Percentiles rank a stretch among this genome's conserved stretches.
Evolutionary conservation across 2,888 invertebrate species (phyloP).

Genomic region (Caenorhabditis japonica): DNA sequence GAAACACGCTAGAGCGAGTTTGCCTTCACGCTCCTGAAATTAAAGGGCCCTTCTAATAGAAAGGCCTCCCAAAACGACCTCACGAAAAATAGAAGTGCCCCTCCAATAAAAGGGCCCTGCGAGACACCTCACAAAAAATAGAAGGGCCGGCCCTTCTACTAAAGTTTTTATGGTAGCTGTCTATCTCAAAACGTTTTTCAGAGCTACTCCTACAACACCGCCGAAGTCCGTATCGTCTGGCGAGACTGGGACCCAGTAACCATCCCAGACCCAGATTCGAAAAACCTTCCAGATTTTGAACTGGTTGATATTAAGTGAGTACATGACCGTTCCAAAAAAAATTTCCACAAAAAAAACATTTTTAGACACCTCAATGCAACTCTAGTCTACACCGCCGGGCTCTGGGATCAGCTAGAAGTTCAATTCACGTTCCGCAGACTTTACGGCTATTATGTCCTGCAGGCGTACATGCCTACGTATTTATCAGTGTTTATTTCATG

Average conservation of each 20-base stretch:
- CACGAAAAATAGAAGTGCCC: too few species aligned
- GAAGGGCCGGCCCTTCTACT: too few species aligned
- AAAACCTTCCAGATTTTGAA: constrained; percentile 76
- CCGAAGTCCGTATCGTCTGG: constrained; percentile 77
- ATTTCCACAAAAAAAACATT: neutral
- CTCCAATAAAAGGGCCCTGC: too few species aligned
- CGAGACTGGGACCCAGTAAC: constrained; percentile 76
- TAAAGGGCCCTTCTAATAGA: too few species aligned
- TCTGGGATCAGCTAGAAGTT: constrained; percentile 77
- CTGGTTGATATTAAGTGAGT: constrained; percentile 65
- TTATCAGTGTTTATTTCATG: constrained; percentile 77
- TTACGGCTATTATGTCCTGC: constrained; percentile 77
- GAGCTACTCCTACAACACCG: constrained; percentile 77
- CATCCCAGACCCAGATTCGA: constrained; percentile 75
- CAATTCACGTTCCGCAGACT: constrained; percentile 74
- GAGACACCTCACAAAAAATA: too few species aligned
- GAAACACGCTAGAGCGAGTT: too few species aligned
- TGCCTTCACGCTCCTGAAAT: too few species aligned
- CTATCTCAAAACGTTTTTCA: constrained; percentile 53
- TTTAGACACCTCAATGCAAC: constrained; percentile 70
- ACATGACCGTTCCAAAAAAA: neutral
- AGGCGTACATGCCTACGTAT: constrained; percentile 77
- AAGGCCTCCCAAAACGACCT: too few species aligned
- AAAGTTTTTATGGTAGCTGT: too few species aligned
- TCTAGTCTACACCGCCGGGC: constrained; percentile 75